phyloP scores from a whole-genome alignment of 2,797 vertebrate genomes.

The Eurystomus glaucurus region DNA sequence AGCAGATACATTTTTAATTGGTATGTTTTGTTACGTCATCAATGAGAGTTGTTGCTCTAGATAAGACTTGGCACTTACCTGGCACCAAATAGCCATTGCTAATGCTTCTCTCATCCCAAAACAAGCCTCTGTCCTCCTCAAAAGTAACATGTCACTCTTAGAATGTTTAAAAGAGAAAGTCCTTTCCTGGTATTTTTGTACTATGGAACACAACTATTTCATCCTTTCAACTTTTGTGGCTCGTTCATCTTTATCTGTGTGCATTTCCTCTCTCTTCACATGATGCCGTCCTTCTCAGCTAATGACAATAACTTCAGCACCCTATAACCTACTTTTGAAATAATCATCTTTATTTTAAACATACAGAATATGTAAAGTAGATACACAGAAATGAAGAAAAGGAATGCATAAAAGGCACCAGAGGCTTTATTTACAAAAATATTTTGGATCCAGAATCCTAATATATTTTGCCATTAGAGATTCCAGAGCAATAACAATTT shows the following conservation, averaged over 20 bases:
- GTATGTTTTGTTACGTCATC: not conserved
- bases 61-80: not conserved
- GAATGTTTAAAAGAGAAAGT: not conserved
- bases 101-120: not conserved
- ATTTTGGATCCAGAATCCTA: not conserved
- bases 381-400: not conserved
- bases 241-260: not conserved
- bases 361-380: not conserved
- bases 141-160: not conserved
- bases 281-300: not conserved
- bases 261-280: not conserved
- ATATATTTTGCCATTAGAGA: not conserved
- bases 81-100: not conserved
- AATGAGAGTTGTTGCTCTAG: not conserved
- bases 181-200: not conserved
- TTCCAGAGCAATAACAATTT: conserved; percentile 6
- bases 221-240: not conserved
- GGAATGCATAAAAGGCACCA: not conserved
- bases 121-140: not conserved
- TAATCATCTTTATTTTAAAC: not conserved
- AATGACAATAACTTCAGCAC: not conserved
- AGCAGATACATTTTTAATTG: not conserved
- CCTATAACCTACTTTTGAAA: conserved; percentile 33
- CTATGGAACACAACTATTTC: not conserved
- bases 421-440: conserved; percentile 2